Evolutionary conservation across 2,797 vertebrate genomes (phyloP), one percentile per base, ranked within the genome.

Genomic region (Acropternis orthonyx): DNA sequence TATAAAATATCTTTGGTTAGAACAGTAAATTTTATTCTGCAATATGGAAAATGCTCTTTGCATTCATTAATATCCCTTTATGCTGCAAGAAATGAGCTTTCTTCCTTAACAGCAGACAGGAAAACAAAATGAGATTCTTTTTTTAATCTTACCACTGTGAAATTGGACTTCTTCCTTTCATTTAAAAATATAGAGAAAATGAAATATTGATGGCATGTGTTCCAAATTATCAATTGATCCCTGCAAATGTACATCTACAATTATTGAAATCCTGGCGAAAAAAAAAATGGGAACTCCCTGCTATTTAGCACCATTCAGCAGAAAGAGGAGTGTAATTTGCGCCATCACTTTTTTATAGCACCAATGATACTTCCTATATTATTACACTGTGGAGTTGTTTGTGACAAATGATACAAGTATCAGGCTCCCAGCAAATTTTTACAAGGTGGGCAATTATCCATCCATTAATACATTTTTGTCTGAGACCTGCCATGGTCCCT

Each of bases 11-110:
- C 74, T 96, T 32, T 73, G 73, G 90, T 92, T 95, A 77, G 51
- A 95, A 86, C 69, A 92, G 92, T 97, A 97, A 96, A 97, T 98
- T 97, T 97, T 85, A 86, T 67, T 89, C 83, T 94, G 71, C 68
- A 78, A 91, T 97, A 97, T 93, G 79, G 92, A 96, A 97, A 97
- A 91, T 74, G 85, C 80, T 97, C 69, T 92, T 98, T 98, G 96
- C 93, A 96, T 97, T 97, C 92, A 97, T 97, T 97, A 96, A 96
- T 97, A 96, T 48, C 78, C 63, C 77, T 97, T 94, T 97, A 95
- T 95, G 78, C 27, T 95, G 88, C 68, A 92, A 97, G 66, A 94
- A 94, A 78, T 74, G 72, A 91, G 77, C 79, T 84, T 77, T 79
- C n/a, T 85, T 68, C 75, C 43, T 69, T 73, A 76, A 87, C 46